phyloP scores from a whole-genome alignment of 2,797 vertebrate species.

The Nannoperca australis region DNA sequence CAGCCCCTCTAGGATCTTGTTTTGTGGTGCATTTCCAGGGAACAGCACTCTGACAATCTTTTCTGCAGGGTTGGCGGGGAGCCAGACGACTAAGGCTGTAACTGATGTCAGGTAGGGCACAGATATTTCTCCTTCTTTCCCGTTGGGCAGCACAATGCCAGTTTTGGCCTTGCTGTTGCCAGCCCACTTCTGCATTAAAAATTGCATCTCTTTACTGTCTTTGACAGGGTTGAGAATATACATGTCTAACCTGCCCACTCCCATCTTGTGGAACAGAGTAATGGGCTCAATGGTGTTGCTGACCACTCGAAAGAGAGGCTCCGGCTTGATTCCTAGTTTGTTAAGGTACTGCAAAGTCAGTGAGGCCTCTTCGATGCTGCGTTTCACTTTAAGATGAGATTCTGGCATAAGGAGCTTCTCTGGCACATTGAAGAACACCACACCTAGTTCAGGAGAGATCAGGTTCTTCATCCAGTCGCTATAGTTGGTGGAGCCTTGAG shows the following conservation, averaged over 20 bases:
- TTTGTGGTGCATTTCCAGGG: conserved; percentile 98
- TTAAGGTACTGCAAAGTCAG: conserved; percentile 94
- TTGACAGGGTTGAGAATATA: conserved; percentile 97
- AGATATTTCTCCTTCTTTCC: conserved; percentile 98
- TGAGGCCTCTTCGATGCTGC: conserved; percentile 97
- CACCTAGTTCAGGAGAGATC: conserved; percentile 97
- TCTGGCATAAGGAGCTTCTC: conserved; percentile 96
- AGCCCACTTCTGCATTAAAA: conserved; percentile 99
- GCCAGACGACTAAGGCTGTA: conserved; percentile 97
- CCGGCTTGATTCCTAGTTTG: conserved; percentile 93
- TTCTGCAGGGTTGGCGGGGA: conserved; percentile 94
- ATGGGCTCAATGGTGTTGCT: conserved; percentile 96
- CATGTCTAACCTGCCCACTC: conserved; percentile 97
- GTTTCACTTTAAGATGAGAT: conserved; percentile 94
- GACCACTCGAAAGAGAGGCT: conserved; percentile 94
- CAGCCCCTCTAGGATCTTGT: conserved; percentile 97
- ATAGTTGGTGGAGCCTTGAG: conserved; percentile 92
- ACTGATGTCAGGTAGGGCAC: conserved; percentile 98
- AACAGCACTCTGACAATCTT: conserved; percentile 97
- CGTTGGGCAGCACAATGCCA: conserved; percentile 93
- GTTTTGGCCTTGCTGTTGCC: conserved; percentile 99
- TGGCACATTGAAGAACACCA: conserved; percentile 98
- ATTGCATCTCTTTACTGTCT: conserved; percentile 99
- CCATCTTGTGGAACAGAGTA: conserved; percentile 99
- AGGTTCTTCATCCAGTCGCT: conserved; percentile 99